Evolutionary conservation across 2,113 vertebrate genomes (phyloP), one percentile per base, ranked within the genome.

Genomic region (Tapirus terrestris): DNA sequence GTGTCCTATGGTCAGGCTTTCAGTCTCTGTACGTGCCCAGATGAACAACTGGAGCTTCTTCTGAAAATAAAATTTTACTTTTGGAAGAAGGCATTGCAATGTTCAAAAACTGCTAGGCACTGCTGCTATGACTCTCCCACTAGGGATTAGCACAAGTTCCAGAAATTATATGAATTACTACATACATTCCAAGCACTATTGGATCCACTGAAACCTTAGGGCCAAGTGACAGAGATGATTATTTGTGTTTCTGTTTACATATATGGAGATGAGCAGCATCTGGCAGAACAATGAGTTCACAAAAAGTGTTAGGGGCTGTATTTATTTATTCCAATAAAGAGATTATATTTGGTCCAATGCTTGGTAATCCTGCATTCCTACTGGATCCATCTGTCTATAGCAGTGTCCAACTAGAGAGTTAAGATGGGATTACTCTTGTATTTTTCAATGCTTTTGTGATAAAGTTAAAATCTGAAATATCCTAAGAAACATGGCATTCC

Each of bases 351-450:
- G 17, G 21, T 60, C 17, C 56, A 60, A 36, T 81, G 5, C 0
- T 2, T 39, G 31, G 2, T 16, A 31, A 45, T 29, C 39, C 18
- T 33, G 31, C 10, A 67, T 33, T 75, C 80, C 21, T 36, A 16
- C 23, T 82, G 7, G 14, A 60, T 5, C 11, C 10, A 36, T 61
- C 13, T 51, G 20, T 53, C 3, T 25, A 13, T 12, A 23, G 33
- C 12, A 60, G 16, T 31, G 6, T 45, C 39, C 17, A 83, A 51
- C 11, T 27, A 61, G 27, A 14, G 27, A 21, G 17, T 36, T 68
- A 85, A 75, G 12, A 1, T 23, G 1, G 20, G 56, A 60, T 36
- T 18, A 48, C 1, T 10, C 0, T 1, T 11, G 23, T 4, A 79
- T n/a, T 31, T 56, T 48, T 39, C 12, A 73, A 91, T 14, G 10